Evolutionary conservation across 2,888 invertebrate species (phyloP).

Genomic region (Antheraea yamamai): DNA sequence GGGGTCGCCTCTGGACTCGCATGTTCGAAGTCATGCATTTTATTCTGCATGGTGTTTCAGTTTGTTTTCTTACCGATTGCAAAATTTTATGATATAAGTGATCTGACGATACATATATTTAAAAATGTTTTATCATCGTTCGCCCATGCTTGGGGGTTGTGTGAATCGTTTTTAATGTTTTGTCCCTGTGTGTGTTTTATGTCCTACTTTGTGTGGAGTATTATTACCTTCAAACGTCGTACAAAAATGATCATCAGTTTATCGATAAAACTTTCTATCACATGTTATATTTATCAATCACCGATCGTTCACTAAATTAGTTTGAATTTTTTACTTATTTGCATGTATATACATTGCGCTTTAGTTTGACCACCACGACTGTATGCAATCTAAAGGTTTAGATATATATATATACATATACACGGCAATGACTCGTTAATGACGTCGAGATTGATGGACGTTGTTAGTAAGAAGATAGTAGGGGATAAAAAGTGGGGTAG

Average conservation of each 20-base stretch:
- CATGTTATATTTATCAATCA: slow-evolving; percentile 9
- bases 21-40: slow-evolving; percentile 36
- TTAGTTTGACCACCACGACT: neutral
- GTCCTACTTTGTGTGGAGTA: slow-evolving; percentile 55
- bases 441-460: neutral
- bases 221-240: slow-evolving; percentile 24
- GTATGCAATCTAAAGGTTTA: neutral
- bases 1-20: slow-evolving; percentile 38
- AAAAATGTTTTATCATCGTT: slow-evolving; percentile 49
- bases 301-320: slow-evolving; percentile 21
- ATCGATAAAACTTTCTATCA: neutral
- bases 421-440: neutral
- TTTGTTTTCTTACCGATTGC: slow-evolving; percentile 42
- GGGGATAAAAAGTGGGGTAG: neutral
- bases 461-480: neutral
- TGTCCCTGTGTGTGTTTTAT: slow-evolving; percentile 48
- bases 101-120: slow-evolving; percentile 1
- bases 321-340: slow-evolving; percentile 34
- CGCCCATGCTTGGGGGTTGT: slow-evolving; percentile 54
- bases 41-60: slow-evolving; percentile 56
- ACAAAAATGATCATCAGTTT: slow-evolving; percentile 22
- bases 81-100: slow-evolving; percentile 25
- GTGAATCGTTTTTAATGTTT: slow-evolving; percentile 50
- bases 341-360: slow-evolving; percentile 44
- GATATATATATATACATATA: neutral